Conservation (phyloP, 2,888 invertebrate species). For the Tuta absoluta region DNA sequence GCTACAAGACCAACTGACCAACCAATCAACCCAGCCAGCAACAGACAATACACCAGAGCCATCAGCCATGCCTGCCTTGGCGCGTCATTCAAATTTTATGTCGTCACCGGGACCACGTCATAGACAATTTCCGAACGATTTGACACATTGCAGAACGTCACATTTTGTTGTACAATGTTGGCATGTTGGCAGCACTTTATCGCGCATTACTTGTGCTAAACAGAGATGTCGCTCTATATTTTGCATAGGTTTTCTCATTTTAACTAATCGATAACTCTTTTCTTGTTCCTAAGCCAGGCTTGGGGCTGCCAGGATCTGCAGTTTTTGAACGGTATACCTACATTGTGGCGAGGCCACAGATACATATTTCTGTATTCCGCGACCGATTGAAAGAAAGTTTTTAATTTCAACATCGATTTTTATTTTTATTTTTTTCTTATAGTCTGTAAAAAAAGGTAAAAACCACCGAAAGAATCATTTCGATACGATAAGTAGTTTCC, state of each 20-base stretch:
- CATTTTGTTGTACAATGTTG: conserved; percentile 5
- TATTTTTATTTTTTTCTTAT: no score
- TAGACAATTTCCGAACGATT: conserved; percentile 23
- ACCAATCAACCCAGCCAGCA: no score
- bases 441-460: no score
- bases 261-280: background rate
- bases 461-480: no score
- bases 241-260: background rate
- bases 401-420: no score
- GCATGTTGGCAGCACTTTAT: background rate
- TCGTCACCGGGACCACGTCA: background rate
- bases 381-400: no score
- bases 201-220: background rate
- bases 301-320: background rate
- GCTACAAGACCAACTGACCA: no score
- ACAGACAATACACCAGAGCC: no score
- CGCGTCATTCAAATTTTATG: background rate
- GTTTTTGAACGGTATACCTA: no score
- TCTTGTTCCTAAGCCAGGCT: background rate
- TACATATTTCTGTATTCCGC: no score
- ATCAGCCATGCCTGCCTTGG: background rate
- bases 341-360: no score
- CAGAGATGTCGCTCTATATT: conserved; percentile 7
- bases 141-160: conserved; percentile 21
- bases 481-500: no score